Evolutionary conservation across 2,797 vertebrate species (phyloP).

Genomic region (Picus viridis): DNA sequence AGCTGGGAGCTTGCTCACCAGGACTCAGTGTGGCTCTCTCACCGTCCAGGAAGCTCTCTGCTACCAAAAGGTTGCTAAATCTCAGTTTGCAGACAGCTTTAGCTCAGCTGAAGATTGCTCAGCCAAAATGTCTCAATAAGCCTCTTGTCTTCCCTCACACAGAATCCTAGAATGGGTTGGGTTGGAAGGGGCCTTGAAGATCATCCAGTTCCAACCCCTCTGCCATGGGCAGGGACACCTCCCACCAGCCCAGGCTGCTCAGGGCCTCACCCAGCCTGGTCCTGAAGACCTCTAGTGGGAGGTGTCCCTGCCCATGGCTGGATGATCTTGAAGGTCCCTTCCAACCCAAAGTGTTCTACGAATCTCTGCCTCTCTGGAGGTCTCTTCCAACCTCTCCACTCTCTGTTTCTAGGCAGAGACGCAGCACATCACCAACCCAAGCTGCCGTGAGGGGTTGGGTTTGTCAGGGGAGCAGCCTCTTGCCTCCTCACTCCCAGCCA

Average conservation of each 20-base stretch:
- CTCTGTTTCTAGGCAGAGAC: fast-evolving
- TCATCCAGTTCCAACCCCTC: no score
- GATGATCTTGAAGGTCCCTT: no score
- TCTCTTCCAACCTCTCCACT: neutral
- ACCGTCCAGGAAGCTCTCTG: neutral
- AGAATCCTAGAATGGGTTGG: no score
- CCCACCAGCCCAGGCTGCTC: no score
- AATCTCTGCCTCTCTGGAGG: no score
- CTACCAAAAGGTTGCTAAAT: neutral
- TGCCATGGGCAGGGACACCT: no score
- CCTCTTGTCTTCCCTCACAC: no score
- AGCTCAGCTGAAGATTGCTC: neutral
- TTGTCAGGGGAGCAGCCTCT: neutral
- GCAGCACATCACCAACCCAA: fast-evolving
- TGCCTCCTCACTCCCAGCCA: neutral
- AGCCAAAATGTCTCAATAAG: neutral
- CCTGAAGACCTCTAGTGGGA: no score
- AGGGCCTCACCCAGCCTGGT: no score
- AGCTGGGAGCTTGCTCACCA: neutral
- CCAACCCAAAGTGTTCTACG: no score
- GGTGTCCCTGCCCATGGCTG: no score
- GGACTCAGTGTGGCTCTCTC: fast-evolving
- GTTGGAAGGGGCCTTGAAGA: no score
- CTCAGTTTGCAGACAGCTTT: neutral
- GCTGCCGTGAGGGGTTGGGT: fast-evolving